Base-by-base conservation (phyloP, 2,797 vertebrate species). In the Tympanoctomys barrerae region DNA sequence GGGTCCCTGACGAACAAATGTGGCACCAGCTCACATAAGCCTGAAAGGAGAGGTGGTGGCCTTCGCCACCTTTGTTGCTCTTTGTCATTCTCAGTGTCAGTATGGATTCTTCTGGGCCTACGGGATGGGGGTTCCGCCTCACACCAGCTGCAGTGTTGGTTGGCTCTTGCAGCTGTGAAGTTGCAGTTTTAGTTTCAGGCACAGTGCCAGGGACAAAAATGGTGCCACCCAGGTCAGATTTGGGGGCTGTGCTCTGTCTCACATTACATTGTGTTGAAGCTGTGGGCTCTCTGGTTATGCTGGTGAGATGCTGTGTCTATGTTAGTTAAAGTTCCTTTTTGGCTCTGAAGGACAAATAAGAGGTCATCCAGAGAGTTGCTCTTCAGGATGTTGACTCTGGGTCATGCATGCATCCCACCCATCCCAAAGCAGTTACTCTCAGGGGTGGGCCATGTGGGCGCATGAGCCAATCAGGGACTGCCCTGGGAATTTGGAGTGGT, bases 391-490 rank as follows among this genome's bases (percentile, higher is more conserved):
- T 62, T 19, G 62, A 26, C 57, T 66, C 62, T 87, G 46, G 87
- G 16, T 49, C 80, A 10, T 2, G 16, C 24, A 33, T 57, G 52
- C 3, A 24, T 14, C 61, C 86, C 42, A 46, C 64, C 71, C 71
- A 42, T 46, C 24, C 24, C 26, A 28, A 46, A 22, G 52, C 68
- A 78, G 0, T 83, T 54, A 42, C 52, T 36, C 0, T 33, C 9
- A 21, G 13, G 26, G 33, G 0, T 0, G 14, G 82, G 12, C 7
- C 36, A 4, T 39, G 61, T 21, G 6, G 24, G 31, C 64, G 24
- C 24, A 4, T 39, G 77, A 83, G 82, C 77, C 77, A 87, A 49
- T 87, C 59, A 28, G 77, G 33, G 78, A 49, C 82, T 87, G n/a
- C 57, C 87, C 57, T 93, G 83, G 80, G 46, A 90, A 42, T 26